Base-by-base conservation (phyloP, 2,113 vertebrate genomes). In the Serinus canaria region DNA sequence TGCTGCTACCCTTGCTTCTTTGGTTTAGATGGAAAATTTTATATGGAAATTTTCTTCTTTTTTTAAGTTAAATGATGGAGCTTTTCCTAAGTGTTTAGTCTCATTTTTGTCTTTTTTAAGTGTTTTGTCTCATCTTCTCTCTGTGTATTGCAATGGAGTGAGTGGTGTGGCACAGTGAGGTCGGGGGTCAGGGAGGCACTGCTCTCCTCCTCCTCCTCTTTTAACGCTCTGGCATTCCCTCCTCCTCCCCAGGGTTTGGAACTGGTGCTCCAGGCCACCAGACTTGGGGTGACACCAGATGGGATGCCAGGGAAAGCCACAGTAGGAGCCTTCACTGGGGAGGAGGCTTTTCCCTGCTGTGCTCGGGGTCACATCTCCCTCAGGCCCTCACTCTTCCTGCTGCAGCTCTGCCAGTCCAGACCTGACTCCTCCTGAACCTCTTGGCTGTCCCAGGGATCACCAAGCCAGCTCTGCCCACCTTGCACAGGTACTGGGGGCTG, bases 391-490 rank as follows among this genome's bases (percentile, higher is more conserved):
- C 12, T 35, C 18, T 21, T 22, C 18, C 11, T 44, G 41, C 50
- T 70, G 66, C 23, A 41, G 66, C 55, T 79, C 50, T 83, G 46
- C 44, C 2, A 6, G 0, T 14, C n/a, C 58, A 30, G 9, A 18
- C 28, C 60, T 31, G 55, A 27, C 39, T 63, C 69, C 49, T 58
- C 6, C 1, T 19, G 52, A 44, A 18, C 21, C 30, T 41, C 56
- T 25, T 5, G 37, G 9, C 37, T 62, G 68, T 5, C 2, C 58
- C 79, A 1, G 11, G 47, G 49, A 78, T 41, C 66, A 24, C 31
- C 0, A 0, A n/a, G 18, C 13, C 58, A 24, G 11, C 43, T 60
- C 20, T 78, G 60, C 50, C n/a, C 0, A 0, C 17, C 56, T 67
- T 7, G 25, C 43, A 4, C 30, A 27, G 58, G 82, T 49, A 15